Conservation (phyloP, 2,113 vertebrate genomes). For the Platycercus adscitus region DNA sequence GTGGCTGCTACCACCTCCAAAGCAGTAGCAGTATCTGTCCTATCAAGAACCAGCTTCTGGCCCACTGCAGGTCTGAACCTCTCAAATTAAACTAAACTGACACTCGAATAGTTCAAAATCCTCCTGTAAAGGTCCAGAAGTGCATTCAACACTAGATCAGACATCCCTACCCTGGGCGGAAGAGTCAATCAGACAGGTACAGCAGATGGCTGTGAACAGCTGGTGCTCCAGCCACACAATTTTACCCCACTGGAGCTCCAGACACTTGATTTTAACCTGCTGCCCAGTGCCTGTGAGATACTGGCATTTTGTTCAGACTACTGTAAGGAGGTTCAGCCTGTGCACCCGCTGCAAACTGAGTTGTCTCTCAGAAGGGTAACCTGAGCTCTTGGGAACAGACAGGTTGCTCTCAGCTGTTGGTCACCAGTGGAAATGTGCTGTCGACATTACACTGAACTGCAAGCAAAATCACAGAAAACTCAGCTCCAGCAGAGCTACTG, state of each 20-base stretch:
- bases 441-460: not conserved
- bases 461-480: not conserved
- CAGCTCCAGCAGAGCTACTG: not conserved
- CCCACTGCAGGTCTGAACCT: not conserved
- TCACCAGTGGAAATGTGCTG: not conserved
- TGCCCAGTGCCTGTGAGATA: not conserved
- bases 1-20: not conserved
- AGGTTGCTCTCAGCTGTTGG: accelerated
- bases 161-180: not conserved
- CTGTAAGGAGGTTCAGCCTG: not conserved
- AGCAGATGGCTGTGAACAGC: not conserved
- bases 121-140: not conserved
- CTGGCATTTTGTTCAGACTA: not conserved
- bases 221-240: not conserved
- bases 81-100: not conserved
- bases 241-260: not conserved
- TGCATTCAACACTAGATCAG: not conserved
- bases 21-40: not conserved
- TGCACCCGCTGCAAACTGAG: not conserved
- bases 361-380: not conserved
- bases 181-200: not conserved
- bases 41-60: not conserved
- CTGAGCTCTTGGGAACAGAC: not conserved
- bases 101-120: not conserved
- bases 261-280: not conserved